Percentiles rank a stretch among this genome's conserved stretches.
These are phyloP conservation scores for Endotricha flammealis DNA, from an alignment of 2,888 invertebrate genomes.

Conservation along the genomic window DNA sequence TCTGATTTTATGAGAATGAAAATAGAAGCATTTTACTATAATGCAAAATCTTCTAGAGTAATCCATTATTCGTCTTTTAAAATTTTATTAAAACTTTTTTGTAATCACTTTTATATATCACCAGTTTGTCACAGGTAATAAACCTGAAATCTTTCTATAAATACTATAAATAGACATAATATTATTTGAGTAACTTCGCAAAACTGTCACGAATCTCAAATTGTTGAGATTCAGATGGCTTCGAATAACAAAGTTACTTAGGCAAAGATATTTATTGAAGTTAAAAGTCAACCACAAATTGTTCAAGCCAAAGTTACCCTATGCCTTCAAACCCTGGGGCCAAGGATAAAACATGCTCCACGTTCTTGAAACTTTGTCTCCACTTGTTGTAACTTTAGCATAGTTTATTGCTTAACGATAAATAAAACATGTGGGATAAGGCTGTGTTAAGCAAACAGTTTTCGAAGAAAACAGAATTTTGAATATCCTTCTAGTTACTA, in stretches of 20 bases:
- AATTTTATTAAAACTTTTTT: no score
- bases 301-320: slow-evolving; percentile 1
- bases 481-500: no score
- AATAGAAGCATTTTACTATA: no score
- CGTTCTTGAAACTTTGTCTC: slow-evolving; percentile 1
- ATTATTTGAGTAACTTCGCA: not conserved
- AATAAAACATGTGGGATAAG: not conserved
- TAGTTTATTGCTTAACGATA: slow-evolving; percentile 1
- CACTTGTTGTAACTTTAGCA: not conserved
- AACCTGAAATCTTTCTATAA: no score
- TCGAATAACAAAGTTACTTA: slow-evolving; percentile 5
- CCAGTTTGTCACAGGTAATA: no score
- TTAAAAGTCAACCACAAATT: slow-evolving; percentile 4
- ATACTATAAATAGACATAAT: no score
- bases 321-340: not conserved
- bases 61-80: no score
- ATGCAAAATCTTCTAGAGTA: no score
- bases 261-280: slow-evolving; percentile 3
- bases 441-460: no score
- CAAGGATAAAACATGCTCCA: slow-evolving; percentile 1
- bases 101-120: no score
- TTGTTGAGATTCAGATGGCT: slow-evolving; percentile 7
- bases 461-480: no score
- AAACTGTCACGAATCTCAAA: slow-evolving; percentile 5
- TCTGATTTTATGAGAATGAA: no score